Percentiles rank a stretch among this genome's conserved stretches.
Evolutionary conservation across 1,140 invertebrate genomes (phyloP).

Genomic region (Diachasma alloeum): DNA sequence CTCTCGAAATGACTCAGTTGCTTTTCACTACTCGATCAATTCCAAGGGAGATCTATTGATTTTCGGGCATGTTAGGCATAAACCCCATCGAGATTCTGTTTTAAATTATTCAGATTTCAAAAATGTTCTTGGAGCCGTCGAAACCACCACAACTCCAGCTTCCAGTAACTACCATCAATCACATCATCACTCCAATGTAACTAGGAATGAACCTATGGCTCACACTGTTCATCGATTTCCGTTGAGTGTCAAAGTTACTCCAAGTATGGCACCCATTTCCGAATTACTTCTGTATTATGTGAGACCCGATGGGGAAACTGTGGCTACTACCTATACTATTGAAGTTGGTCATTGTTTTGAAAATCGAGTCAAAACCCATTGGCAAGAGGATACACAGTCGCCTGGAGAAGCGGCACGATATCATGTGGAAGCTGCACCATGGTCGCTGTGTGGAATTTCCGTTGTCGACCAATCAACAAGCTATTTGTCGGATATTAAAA

Average conservation of each 20-base stretch:
- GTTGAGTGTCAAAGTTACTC: conserved; percentile 65
- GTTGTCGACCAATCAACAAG: conserved; percentile 70
- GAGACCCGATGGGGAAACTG: conserved; percentile 75
- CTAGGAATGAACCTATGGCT: conserved; percentile 2
- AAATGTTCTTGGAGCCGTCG: conserved; percentile 52
- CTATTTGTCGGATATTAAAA: conserved; percentile 54
- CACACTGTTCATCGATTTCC: conserved; percentile 48
- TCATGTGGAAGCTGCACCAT: conserved; percentile 64
- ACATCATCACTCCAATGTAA: not conserved
- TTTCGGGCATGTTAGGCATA: conserved; percentile 58
- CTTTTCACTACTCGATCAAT: conserved; percentile 61
- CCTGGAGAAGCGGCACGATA: conserved; percentile 66
- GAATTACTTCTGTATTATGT: conserved; percentile 82
- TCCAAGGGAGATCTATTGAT: conserved; percentile 55
- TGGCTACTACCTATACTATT: conserved; percentile 67
- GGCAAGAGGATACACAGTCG: conserved; percentile 58
- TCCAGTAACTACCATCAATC: not conserved
- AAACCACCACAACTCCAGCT: conserved; percentile 37
- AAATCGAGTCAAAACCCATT: conserved; percentile 67
- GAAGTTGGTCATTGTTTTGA: conserved; percentile 67
- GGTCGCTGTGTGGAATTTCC: conserved; percentile 69
- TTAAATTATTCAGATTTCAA: conserved; percentile 58
- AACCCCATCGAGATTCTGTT: conserved; percentile 51
- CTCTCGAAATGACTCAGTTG: conserved; percentile 43
- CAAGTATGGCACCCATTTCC: conserved; percentile 78